Base-by-base conservation (phyloP, 2,888 invertebrate genomes). In the Ectobius pallidus region DNA sequence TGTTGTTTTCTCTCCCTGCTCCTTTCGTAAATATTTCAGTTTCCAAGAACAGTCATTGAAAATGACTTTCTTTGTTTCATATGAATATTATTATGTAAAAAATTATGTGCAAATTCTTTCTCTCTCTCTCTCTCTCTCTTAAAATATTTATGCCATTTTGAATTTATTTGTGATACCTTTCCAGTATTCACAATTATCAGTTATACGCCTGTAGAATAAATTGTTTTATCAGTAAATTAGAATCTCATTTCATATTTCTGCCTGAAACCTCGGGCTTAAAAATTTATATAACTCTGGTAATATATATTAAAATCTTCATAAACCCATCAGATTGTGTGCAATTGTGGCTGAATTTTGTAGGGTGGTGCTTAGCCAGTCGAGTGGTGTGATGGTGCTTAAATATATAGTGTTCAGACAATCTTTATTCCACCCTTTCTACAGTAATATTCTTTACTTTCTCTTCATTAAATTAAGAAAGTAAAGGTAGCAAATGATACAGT, bases 121-220 rank as follows among this genome's bases (percentile, higher is more conserved):
- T 14, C 20, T 14, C 3, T 52, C 52, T 22, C 9, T 52, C 25
- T 52, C 11, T n/a, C 11, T 14, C 11, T 39, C 16, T 42, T 65
- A 25, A 65, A 22, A 39, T 42, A 44, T 65, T 44, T 44, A 65
- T 65, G 65, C 39, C 25, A 18, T 16, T 32, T 39, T 14, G 20
- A 52, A 20, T 14, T 18, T 30, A 44, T n/a, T 55, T 69, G 69
- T 55, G 58, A 39, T 39, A 25, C 22, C 34, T 69, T 30, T 55
- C 52, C 69, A 55, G 55, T 58, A 55, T 69, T 55, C 69, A 34
- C 69, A n/a, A 34, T n/a, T 16, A 6, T 65, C 16, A 65, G 25
- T 34, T 4, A 14, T 52, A 25, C 9, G 25, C 20, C 3, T 25
- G 25, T 52, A 52, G 14, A 22, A 14, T 52, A 52, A 52, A 25